Conservation (phyloP, 1,140 invertebrate genomes). For the Procambarus clarkii region DNA sequence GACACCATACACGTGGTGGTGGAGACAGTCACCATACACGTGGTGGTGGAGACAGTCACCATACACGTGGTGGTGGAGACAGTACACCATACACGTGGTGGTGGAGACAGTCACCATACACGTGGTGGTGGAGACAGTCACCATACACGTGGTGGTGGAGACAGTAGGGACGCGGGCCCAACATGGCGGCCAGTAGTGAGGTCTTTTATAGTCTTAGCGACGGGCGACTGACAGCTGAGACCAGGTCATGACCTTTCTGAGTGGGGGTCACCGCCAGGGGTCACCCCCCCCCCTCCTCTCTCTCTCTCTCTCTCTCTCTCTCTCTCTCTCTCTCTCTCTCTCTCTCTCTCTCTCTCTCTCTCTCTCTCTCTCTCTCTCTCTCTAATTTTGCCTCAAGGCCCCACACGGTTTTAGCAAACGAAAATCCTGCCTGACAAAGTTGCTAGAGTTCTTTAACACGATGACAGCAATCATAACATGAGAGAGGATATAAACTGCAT, state of each 20-base stretch:
- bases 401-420: not conserved
- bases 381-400: too few species aligned
- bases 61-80: too few species aligned
- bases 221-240: not conserved
- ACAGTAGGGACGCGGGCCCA: not conserved
- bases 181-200: not conserved
- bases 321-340: not conserved
- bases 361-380: not conserved
- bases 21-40: too few species aligned
- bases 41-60: too few species aligned
- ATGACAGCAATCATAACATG: not conserved
- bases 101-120: too few species aligned
- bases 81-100: not conserved
- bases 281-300: too few species aligned
- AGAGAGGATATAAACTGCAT: too few species aligned
- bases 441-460: not conserved
- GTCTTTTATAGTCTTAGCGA: not conserved
- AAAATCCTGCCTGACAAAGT: too few species aligned
- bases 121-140: too few species aligned
- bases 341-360: not conserved
- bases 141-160: too few species aligned
- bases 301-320: not conserved
- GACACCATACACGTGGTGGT: too few species aligned
- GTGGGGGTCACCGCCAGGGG: too few species aligned
- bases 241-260: not conserved